Evolutionary conservation across 2,797 vertebrate species (phyloP).

Genomic region (Potorous gilbertii): DNA sequence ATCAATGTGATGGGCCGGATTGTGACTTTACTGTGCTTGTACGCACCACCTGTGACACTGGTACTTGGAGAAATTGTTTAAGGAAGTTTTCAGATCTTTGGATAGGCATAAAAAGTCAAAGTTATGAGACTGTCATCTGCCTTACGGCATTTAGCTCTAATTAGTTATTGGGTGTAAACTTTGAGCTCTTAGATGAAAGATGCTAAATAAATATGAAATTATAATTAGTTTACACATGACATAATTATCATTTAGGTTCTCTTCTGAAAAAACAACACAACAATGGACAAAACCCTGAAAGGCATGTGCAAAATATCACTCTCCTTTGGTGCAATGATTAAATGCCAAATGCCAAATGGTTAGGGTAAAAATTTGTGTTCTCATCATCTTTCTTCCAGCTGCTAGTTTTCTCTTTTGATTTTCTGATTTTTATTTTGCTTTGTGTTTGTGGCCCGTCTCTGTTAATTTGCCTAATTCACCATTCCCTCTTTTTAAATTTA

Average conservation of each 20-base stretch:
- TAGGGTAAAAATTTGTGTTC: neutral
- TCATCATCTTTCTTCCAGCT: neutral
- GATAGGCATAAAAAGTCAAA: neutral
- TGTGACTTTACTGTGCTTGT: neutral
- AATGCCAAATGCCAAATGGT: neutral
- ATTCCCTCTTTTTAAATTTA: neutral
- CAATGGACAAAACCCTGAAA: neutral
- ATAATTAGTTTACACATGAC: conserved; percentile 4
- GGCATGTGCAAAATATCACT: neutral
- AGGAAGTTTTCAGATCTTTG: neutral
- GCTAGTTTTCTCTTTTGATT: neutral
- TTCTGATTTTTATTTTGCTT: neutral
- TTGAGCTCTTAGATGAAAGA: conserved; percentile 25
- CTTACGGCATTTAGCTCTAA: neutral
- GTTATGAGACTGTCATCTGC: neutral
- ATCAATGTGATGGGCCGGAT: neutral
- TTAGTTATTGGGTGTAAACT: neutral
- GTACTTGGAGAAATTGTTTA: neutral
- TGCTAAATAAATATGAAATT: neutral
- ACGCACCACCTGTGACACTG: neutral
- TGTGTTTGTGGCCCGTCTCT: neutral
- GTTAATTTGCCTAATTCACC: neutral
- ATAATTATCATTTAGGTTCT: neutral
- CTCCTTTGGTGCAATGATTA: neutral
- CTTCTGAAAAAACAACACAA: neutral